These are phyloP conservation scores for Napeogenes inachia DNA, from an alignment of 2,888 invertebrate genomes.

Conservation along the genomic window DNA sequence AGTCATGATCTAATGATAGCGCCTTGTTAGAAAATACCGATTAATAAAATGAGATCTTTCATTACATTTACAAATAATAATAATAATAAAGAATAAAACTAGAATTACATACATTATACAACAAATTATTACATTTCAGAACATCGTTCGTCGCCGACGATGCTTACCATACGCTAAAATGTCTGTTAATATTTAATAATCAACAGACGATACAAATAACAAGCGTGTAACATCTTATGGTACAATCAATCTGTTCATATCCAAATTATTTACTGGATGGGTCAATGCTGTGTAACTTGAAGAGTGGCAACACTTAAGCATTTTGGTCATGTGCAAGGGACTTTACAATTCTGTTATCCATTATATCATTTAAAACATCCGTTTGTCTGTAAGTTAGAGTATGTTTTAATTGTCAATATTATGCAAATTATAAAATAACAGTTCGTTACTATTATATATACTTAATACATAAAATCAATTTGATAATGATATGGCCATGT, in stretches of 20 bases:
- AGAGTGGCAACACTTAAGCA: background rate
- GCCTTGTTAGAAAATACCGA: slow-evolving; percentile 78
- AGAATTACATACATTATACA: slow-evolving; percentile 75
- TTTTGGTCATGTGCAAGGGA: background rate
- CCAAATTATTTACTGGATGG: slow-evolving; percentile 19
- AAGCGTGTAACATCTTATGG: slow-evolving; percentile 60
- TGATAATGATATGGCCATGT: slow-evolving; percentile 74
- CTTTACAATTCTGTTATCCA: background rate
- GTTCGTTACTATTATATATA: slow-evolving; percentile 38
- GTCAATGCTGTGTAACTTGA: background rate
- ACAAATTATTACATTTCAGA: slow-evolving; percentile 73
- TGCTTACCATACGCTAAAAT: slow-evolving; percentile 46
- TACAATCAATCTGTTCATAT: slow-evolving; percentile 63
- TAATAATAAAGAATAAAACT: slow-evolving; percentile 73
- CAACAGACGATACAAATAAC: slow-evolving; percentile 50
- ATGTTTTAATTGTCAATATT: slow-evolving; percentile 29
- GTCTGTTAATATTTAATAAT: slow-evolving; percentile 49
- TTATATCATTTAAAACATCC: background rate
- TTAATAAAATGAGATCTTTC: slow-evolving; percentile 79
- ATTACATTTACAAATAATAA: slow-evolving; percentile 77
- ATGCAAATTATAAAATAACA: slow-evolving; percentile 51
- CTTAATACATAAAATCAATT: slow-evolving; percentile 66
- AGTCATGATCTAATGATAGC: slow-evolving; percentile 78
- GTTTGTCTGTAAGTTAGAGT: slow-evolving; percentile 2
- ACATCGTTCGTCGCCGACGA: slow-evolving; percentile 55